Conservation (phyloP, 2,888 invertebrate species). For the Emmelina monodactyla region DNA sequence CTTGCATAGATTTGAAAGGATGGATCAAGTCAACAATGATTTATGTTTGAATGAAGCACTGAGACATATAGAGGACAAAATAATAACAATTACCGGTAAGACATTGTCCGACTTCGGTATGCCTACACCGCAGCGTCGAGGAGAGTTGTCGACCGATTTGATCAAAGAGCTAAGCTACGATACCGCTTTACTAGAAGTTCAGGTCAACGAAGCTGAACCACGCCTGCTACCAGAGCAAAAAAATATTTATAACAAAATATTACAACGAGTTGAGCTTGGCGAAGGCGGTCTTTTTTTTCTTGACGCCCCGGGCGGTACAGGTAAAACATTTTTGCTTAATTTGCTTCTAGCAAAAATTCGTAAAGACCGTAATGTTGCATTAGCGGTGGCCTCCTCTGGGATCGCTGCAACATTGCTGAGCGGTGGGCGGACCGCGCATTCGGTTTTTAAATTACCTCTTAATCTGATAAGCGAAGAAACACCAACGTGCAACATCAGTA, state of each 20-base stretch:
- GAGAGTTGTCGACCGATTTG: slow-evolving; percentile 18
- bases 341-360: slow-evolving; percentile 21
- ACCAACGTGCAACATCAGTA: slow-evolving; percentile 17
- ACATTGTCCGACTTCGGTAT: slow-evolving; percentile 19
- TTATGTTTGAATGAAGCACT: slow-evolving; percentile 17
- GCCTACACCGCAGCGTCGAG: slow-evolving; percentile 15
- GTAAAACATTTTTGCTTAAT: slow-evolving; percentile 26
- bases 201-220: slow-evolving; percentile 19
- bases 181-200: slow-evolving; percentile 16
- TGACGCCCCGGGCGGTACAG: slow-evolving; percentile 29
- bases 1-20: slow-evolving; percentile 8
- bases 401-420: slow-evolving; percentile 28
- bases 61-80: slow-evolving; percentile 16
- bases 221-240: slow-evolving; percentile 12
- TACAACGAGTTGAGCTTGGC: slow-evolving; percentile 6
- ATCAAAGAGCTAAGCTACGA: slow-evolving; percentile 18
- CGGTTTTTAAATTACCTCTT: slow-evolving; percentile 17
- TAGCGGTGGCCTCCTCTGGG: slow-evolving; percentile 22
- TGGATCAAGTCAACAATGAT: slow-evolving; percentile 14
- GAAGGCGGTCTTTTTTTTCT: slow-evolving; percentile 9
- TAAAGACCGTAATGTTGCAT: slow-evolving; percentile 16
- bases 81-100: slow-evolving; percentile 18
- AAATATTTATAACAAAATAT: slow-evolving; percentile 5
- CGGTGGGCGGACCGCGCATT: slow-evolving; percentile 18
- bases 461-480: slow-evolving; percentile 15